These are phyloP conservation scores for Passer domesticus DNA, from an alignment of 2,113 vertebrate genomes.

Conservation along the genomic window DNA sequence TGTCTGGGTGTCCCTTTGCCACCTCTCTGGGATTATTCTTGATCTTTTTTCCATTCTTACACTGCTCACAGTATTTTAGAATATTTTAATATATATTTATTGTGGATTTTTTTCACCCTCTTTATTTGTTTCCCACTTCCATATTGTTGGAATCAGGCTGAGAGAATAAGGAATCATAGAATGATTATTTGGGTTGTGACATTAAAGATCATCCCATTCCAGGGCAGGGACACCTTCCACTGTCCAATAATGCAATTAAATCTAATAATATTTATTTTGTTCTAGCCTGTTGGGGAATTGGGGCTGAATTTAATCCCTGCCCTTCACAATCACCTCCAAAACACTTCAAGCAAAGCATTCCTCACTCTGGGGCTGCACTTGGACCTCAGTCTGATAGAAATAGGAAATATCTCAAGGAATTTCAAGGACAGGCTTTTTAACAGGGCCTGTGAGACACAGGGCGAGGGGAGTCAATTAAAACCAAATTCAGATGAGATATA, in stretches of 20 bases:
- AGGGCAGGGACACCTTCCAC: no score
- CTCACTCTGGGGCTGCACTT: neutral
- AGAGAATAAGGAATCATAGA: neutral
- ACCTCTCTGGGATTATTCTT: neutral
- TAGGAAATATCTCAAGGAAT: neutral
- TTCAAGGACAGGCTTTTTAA: neutral
- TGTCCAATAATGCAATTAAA: no score
- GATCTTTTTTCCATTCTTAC: neutral
- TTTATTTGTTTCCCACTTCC: neutral
- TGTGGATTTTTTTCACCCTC: neutral
- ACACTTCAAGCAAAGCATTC: neutral
- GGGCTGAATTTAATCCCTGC: neutral
- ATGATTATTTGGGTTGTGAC: neutral
- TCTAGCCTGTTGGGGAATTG: no score
- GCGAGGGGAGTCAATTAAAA: neutral
- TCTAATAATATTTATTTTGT: no score
- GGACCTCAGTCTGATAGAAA: neutral
- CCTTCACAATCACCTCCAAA: neutral
- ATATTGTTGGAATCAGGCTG: neutral
- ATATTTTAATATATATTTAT: neutral
- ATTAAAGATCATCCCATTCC: no score
- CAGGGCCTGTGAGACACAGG: accelerated
- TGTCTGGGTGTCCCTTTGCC: neutral
- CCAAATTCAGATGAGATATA: accelerated
- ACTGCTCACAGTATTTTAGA: neutral